Evolutionary conservation across 2,113 vertebrate species (phyloP).

Genomic region (Atherinomorus stipes): DNA sequence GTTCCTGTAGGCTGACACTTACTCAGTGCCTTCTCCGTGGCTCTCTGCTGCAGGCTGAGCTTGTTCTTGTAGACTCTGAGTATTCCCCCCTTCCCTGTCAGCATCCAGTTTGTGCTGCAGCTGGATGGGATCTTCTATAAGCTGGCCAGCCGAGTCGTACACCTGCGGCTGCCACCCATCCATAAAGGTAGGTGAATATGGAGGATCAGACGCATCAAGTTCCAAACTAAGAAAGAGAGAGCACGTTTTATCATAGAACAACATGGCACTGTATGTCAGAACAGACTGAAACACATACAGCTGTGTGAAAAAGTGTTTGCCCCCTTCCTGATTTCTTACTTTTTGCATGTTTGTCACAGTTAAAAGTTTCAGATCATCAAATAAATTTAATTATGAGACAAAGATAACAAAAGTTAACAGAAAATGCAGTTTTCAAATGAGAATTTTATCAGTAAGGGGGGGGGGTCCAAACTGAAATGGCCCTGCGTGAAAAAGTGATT

Average conservation of each 20-base stretch:
- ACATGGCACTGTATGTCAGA: neutral
- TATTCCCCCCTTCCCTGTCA: constrained; percentile 48
- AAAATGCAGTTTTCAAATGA: too few relatives aligned
- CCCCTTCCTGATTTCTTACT: too few relatives aligned
- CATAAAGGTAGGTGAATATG: constrained; percentile 84
- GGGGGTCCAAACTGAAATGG: too few relatives aligned
- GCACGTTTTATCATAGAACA: neutral
- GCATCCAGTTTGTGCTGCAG: constrained; percentile 86
- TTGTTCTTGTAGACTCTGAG: constrained; percentile 4
- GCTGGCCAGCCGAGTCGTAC: constrained; percentile 70
- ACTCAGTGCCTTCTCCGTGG: neutral
- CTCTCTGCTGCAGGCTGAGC: neutral
- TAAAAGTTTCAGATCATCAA: too few relatives aligned
- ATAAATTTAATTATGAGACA: too few relatives aligned
- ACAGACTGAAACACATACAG: neutral
- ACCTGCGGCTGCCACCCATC: constrained; percentile 84
- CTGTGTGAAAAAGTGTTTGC: too few relatives aligned
- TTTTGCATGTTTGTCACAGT: too few relatives aligned
- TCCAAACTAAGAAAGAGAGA: constrained; percentile 76
- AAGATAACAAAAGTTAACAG: too few relatives aligned
- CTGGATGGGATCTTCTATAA: constrained; percentile 85
- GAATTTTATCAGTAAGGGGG: too few relatives aligned
- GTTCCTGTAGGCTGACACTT: constrained; percentile 48
- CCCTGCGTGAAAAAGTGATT: too few relatives aligned
- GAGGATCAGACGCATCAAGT: constrained; percentile 66